Base-by-base conservation (phyloP, 2,888 invertebrate species). In the Galerucella nymphaeae region DNA sequence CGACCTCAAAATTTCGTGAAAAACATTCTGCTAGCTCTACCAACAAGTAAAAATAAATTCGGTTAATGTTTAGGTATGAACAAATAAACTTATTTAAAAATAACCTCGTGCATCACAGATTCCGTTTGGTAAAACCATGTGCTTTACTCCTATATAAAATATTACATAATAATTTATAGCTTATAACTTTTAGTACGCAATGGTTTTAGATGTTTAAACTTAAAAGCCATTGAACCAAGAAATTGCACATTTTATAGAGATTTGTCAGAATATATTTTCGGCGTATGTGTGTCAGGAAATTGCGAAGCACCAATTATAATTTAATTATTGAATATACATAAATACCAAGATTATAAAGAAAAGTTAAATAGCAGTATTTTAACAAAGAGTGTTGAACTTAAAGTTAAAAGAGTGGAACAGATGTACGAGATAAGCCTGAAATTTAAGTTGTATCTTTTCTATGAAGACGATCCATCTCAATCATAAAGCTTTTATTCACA, bases 21-120 rank as follows among this genome's bases (percentile, higher is more conserved):
- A 48, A 57, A 41, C 18, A 64, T 63, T 70, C 45, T 45, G 57
- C 41, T 41, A 8, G 38, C 10, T 55, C 64, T 41, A n/a, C n/a
- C n/a, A n/a, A 45, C 30, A 42, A 53, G 70, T 70, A 70, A 70
- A 70, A 70, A 71, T 71, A 71, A 45, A 66, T 58, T 61, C 30
- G 14, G 20, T n/a, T 61, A 66, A 66, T 66, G 66, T 66, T 53
- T 71, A 48, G 63, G 62, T 62, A 66, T 38, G 53, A 42, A 71
- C 66, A 71, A 71, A 71, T 71, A 71, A 71, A 71, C 62, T 14
- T 42, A 71, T 66, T 61, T 61, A 66, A 66, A 71, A 71, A 71
- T 71, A 71, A 71, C 66, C 53, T 59, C 61, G 61, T 61, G 53
- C 62, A 64, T 48, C n/a, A 16, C 50, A 53, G 16, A 16, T 53